phyloP scores from a whole-genome alignment of 2,113 vertebrate genomes.

The Cygnus atratus region DNA sequence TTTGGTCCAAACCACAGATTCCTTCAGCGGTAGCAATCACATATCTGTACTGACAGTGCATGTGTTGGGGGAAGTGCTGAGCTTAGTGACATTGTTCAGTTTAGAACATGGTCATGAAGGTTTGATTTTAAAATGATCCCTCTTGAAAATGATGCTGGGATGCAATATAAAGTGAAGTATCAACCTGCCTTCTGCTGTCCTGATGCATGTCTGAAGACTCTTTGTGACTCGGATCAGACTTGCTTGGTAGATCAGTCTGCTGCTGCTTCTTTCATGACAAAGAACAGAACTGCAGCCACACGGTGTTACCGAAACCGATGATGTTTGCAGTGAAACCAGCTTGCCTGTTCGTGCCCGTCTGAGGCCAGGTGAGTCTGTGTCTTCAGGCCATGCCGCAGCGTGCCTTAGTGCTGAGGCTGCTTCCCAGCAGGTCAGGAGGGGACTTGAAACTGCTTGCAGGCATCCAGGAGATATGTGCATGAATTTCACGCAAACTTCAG shows the following conservation, averaged over 20 bases:
- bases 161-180: not conserved
- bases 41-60: not conserved
- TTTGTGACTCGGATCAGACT: not conserved
- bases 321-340: not conserved
- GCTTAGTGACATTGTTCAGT: not conserved
- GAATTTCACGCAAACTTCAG: not conserved
- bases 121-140: not conserved
- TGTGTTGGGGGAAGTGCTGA: not conserved
- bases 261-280: not conserved
- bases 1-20: not conserved
- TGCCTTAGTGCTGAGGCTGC: not conserved
- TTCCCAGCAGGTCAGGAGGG: not conserved
- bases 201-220: not conserved
- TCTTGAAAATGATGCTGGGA: not conserved
- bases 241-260: not conserved
- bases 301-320: rapidly evolving
- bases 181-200: not conserved
- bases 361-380: no score
- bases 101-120: not conserved
- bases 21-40: not conserved
- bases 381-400: no score
- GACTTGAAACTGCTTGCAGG: not conserved
- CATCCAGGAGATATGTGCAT: not conserved
- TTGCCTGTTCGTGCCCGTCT: not conserved
- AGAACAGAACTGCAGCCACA: not conserved